Evolutionary conservation across 2,113 vertebrate species (phyloP).

Genomic region (Pteronura brasiliensis): DNA sequence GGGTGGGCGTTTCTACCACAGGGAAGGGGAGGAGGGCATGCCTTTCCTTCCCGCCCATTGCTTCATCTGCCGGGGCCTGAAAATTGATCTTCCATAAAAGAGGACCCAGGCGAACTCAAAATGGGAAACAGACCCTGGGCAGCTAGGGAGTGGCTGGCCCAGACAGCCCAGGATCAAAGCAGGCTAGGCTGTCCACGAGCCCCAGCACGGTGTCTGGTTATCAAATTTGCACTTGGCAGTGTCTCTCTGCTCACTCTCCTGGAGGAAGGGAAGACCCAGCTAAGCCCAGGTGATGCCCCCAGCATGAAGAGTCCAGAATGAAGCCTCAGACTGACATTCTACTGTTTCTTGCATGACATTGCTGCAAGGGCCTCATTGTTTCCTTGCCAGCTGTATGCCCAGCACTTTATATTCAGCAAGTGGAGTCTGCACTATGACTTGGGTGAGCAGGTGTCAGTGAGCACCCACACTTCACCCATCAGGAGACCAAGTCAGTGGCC

Average conservation of each 20-base stretch:
- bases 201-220: constrained; percentile 71
- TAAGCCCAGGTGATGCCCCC: background rate
- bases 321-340: accelerated
- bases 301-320: accelerated
- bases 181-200: constrained; percentile 42
- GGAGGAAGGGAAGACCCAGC: background rate
- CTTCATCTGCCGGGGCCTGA: constrained; percentile 71
- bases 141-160: constrained; percentile 41
- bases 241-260: constrained; percentile 49
- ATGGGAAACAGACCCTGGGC: constrained; percentile 77
- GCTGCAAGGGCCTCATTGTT: accelerated
- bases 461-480: accelerated
- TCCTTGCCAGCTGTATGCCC: accelerated
- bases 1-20: background rate
- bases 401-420: accelerated
- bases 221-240: constrained; percentile 64
- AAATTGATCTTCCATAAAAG: constrained; percentile 68
- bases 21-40: background rate
- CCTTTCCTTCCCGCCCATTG: constrained; percentile 45
- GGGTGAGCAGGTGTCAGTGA: background rate
- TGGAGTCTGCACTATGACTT: accelerated
- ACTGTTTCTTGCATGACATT: accelerated
- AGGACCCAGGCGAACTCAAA: constrained; percentile 60
- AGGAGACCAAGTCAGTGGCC: background rate
- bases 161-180: constrained; percentile 78